These are phyloP conservation scores for Pampusana beccarii DNA, from an alignment of 2,113 vertebrate species.

Conservation along the genomic window DNA sequence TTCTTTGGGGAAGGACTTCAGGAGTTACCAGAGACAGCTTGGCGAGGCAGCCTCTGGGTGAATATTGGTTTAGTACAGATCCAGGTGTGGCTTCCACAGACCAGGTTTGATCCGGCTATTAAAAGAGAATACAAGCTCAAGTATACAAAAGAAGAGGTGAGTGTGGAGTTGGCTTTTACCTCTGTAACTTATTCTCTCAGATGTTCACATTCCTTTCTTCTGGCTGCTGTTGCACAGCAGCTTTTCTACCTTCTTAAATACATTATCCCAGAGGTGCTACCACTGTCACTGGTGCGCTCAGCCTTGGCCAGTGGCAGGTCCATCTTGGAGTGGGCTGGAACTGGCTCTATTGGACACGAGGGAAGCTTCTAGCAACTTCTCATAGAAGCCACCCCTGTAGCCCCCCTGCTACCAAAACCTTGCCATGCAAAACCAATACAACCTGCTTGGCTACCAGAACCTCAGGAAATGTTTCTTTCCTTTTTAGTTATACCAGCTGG, in stretches of 20 bases:
- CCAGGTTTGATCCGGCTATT: slow-evolving; percentile 91
- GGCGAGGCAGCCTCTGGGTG: slow-evolving; percentile 90
- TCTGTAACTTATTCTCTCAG: not conserved
- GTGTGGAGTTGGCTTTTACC: not conserved
- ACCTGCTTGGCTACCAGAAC: not conserved
- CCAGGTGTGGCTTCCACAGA: slow-evolving; percentile 91
- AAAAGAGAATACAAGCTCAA: slow-evolving; percentile 92
- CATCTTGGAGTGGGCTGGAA: not conserved
- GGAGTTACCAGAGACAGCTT: slow-evolving; percentile 73
- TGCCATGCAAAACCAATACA: no score
- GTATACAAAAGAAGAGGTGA: slow-evolving; percentile 91
- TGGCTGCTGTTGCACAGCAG: not conserved
- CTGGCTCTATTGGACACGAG: not conserved
- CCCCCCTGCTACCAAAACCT: no score
- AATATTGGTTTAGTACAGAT: slow-evolving; percentile 91
- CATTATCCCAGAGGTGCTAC: not conserved
- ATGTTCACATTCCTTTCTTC: not conserved
- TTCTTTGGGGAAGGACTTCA: slow-evolving; percentile 78
- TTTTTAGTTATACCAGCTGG: slow-evolving; percentile 84
- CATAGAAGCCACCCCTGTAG: no score
- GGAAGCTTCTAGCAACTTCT: not conserved
- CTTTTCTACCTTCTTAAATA: not conserved
- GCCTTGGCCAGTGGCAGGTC: not conserved
- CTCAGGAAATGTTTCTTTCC: not conserved
- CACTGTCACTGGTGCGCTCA: not conserved